phyloP scores from a whole-genome alignment of 2,888 invertebrate genomes.

The Diachrysia chrysitis region DNA sequence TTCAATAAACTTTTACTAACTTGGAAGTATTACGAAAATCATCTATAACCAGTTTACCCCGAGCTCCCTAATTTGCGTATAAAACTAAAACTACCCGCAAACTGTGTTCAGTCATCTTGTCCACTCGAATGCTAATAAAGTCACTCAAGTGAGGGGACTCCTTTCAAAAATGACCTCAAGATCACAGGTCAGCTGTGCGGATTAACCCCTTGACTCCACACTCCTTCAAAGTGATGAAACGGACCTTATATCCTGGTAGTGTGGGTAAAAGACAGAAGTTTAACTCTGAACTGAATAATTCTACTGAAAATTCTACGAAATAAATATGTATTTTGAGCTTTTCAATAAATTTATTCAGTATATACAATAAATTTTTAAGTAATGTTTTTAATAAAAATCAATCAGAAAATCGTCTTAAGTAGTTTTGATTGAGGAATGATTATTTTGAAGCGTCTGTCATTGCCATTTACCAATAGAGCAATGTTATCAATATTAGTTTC shows the following conservation, averaged over 20 bases:
- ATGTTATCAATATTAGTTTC: too few species aligned
- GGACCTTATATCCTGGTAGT: constrained; percentile 22
- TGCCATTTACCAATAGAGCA: too few species aligned
- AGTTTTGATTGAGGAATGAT: too few species aligned
- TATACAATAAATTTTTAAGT: too few species aligned
- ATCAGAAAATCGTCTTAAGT: too few species aligned
- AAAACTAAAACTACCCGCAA: constrained; percentile 55
- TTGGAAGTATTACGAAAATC: not conserved
- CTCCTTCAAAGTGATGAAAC: constrained; percentile 49
- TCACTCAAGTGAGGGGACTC: constrained; percentile 55
- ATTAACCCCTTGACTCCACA: constrained; percentile 60
- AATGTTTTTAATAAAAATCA: too few species aligned
- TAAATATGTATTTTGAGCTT: not conserved
- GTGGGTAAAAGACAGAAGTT: constrained; percentile 26
- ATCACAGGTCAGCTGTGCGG: constrained; percentile 59
- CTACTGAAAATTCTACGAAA: not conserved
- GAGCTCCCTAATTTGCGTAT: constrained; percentile 44
- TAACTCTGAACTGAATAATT: constrained; percentile 7
- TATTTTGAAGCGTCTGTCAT: too few species aligned
- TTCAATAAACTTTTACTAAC: not conserved
- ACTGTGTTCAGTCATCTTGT: constrained; percentile 54
- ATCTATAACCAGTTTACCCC: not conserved
- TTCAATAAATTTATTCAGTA: too few species aligned
- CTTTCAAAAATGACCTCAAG: constrained; percentile 62
- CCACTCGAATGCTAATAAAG: constrained; percentile 56